Conservation (phyloP, 1,140 invertebrate genomes). For the Listronotus oregonensis region DNA sequence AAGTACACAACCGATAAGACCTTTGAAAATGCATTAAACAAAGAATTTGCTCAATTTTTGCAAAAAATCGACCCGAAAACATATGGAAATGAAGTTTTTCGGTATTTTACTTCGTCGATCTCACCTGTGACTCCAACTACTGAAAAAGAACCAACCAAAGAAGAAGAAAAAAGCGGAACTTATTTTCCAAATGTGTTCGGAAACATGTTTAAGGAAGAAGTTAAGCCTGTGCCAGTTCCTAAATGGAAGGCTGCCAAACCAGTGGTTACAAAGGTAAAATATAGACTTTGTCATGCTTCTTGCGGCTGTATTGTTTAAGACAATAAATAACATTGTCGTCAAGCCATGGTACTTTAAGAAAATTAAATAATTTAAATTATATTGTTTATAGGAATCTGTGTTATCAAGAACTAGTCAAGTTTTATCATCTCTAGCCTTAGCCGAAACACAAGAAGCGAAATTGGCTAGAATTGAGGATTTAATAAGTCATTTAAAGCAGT, state of each 20-base stretch:
- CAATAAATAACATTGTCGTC: constrained; percentile 2
- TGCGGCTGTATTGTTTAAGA: too few species aligned
- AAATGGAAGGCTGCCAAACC: constrained; percentile 48
- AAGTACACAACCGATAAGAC: constrained; percentile 59
- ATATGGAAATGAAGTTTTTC: constrained; percentile 47
- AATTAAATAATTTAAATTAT: constrained; percentile 15
- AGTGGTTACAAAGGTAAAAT: constrained; percentile 39
- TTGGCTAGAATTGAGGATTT: constrained; percentile 56
- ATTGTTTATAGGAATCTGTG: constrained; percentile 63
- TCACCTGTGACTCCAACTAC: neutral
- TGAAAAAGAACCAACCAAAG: constrained; percentile 13
- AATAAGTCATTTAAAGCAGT: constrained; percentile 70
- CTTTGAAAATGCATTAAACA: constrained; percentile 58
- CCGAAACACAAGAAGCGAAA: constrained; percentile 64
- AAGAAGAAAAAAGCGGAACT: constrained; percentile 14
- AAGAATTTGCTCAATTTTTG: constrained; percentile 60
- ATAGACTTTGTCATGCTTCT: too few species aligned
- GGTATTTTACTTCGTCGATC: constrained; percentile 38
- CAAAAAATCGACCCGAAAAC: constrained; percentile 57
- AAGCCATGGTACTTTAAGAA: too few species aligned
- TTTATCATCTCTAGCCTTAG: constrained; percentile 65
- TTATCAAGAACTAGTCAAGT: constrained; percentile 70
- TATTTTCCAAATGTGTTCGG: constrained; percentile 37
- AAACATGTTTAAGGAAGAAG: constrained; percentile 26
- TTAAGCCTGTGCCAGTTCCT: constrained; percentile 36